These are phyloP conservation scores for Andrena haemorrhoa DNA, from an alignment of 2,888 invertebrate species.

Conservation along the genomic window DNA sequence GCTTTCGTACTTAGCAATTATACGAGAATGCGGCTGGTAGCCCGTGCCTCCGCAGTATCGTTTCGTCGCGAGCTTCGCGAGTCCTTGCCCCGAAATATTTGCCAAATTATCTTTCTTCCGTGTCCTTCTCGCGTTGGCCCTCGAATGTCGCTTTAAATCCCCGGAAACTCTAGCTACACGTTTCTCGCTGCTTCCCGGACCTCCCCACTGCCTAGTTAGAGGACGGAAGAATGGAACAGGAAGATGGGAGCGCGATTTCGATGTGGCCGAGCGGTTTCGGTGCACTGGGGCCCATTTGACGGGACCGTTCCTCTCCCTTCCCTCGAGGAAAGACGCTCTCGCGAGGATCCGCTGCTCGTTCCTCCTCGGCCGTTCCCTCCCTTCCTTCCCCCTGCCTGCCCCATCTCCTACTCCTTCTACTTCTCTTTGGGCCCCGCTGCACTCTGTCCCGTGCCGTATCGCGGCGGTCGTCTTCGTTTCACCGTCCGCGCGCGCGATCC, in stretches of 20 bases:
- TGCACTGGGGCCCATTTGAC: slow-evolving; percentile 62
- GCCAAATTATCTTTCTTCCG: not conserved
- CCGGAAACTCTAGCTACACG: too few relatives aligned
- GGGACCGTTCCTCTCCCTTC: slow-evolving; percentile 62
- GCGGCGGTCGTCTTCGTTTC: slow-evolving; percentile 72
- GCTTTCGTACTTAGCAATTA: slow-evolving; percentile 63
- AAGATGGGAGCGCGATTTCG: slow-evolving; percentile 42
- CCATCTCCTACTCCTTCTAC: slow-evolving; percentile 56
- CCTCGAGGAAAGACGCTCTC: slow-evolving; percentile 63
- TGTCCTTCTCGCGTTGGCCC: not conserved
- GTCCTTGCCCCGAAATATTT: slow-evolving; percentile 5
- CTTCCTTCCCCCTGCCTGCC: slow-evolving; percentile 22
- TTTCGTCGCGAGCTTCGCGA: slow-evolving; percentile 21
- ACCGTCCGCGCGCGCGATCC: slow-evolving; percentile 71
- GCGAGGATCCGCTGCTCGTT: slow-evolving; percentile 59
- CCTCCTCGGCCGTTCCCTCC: slow-evolving; percentile 43
- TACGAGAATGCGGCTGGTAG: slow-evolving; percentile 55
- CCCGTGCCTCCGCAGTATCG: slow-evolving; percentile 8
- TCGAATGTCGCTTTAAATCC: not conserved
- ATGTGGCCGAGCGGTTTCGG: slow-evolving; percentile 49
- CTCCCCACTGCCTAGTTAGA: not conserved
- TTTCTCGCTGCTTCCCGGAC: not conserved
- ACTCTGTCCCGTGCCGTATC: slow-evolving; percentile 69
- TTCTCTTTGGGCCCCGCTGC: slow-evolving; percentile 69
- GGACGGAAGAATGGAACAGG: slow-evolving; percentile 11